These are phyloP conservation scores for Cheilosia urbana DNA, from an alignment of 2,888 invertebrate genomes.

Conservation along the genomic window DNA sequence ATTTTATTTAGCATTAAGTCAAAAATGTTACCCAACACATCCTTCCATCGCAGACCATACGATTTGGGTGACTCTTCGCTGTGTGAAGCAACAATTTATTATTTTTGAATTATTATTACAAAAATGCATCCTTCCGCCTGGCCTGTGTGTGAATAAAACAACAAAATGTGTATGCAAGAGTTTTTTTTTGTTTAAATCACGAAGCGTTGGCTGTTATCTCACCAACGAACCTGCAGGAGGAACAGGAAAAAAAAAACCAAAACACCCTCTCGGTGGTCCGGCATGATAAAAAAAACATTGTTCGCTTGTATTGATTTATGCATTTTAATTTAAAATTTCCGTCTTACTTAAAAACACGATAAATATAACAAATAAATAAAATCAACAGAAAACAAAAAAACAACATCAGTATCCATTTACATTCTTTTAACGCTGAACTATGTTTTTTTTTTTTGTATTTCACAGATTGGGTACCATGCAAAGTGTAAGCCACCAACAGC, in stretches of 20 bases:
- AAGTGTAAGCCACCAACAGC: slow-evolving; percentile 82
- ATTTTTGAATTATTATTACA: slow-evolving; percentile 41
- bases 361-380: slow-evolving; percentile 77
- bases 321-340: slow-evolving; percentile 84
- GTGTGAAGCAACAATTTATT: slow-evolving; percentile 50
- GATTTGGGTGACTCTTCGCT: slow-evolving; percentile 33
- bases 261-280: slow-evolving; percentile 15
- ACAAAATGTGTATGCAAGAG: slow-evolving; percentile 22
- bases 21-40: slow-evolving; percentile 10
- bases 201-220: slow-evolving; percentile 56
- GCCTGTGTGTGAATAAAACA: not conserved
- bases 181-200: slow-evolving; percentile 25
- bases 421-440: slow-evolving; percentile 72
- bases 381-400: not conserved
- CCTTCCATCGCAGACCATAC: slow-evolving; percentile 4
- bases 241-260: not conserved
- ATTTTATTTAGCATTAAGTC: not conserved
- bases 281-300: slow-evolving; percentile 68
- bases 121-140: slow-evolving; percentile 59
- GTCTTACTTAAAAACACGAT: slow-evolving; percentile 81
- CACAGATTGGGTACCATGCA: slow-evolving; percentile 83
- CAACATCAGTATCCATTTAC: slow-evolving; percentile 62
- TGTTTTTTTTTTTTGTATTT: slow-evolving; percentile 63
- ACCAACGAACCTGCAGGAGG: slow-evolving; percentile 8
- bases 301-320: slow-evolving; percentile 82